phyloP scores from a whole-genome alignment of 35 echinoderm and acorn worm species.

The Heliocidaris tuberculata region DNA sequence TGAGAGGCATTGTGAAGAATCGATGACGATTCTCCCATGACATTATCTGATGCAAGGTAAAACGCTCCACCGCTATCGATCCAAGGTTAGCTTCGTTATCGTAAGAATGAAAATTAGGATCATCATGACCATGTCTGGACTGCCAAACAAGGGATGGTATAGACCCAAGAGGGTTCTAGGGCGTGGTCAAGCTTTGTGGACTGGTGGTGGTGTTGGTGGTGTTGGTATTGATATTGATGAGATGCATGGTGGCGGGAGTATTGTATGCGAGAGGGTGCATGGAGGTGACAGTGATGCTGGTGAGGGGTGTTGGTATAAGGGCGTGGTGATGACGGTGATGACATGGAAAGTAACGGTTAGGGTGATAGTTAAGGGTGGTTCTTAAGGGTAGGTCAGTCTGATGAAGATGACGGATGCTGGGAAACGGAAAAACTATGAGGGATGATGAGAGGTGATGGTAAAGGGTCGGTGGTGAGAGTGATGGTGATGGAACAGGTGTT shows the following conservation, averaged over 20 bases:
- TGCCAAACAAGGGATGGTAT: background rate
- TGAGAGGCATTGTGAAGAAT: background rate
- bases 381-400: too few relatives aligned
- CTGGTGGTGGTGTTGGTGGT: slow-evolving; percentile 14
- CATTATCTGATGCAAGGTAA: background rate
- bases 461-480: background rate
- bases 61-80: background rate
- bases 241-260: background rate
- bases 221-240: background rate
- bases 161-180: background rate
- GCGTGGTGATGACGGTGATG: background rate
- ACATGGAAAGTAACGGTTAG: background rate
- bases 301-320: background rate
- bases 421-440: background rate
- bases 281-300: background rate
- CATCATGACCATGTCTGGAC: background rate
- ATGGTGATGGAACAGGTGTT: too few relatives aligned
- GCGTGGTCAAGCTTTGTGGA: background rate
- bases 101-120: background rate
- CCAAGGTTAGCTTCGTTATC: background rate
- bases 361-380: background rate
- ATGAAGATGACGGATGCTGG: too few relatives aligned
- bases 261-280: background rate
- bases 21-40: background rate
- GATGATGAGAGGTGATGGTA: background rate